Evolutionary conservation across 2,888 invertebrate genomes (phyloP).

Genomic region (Ennomos quercinarius): DNA sequence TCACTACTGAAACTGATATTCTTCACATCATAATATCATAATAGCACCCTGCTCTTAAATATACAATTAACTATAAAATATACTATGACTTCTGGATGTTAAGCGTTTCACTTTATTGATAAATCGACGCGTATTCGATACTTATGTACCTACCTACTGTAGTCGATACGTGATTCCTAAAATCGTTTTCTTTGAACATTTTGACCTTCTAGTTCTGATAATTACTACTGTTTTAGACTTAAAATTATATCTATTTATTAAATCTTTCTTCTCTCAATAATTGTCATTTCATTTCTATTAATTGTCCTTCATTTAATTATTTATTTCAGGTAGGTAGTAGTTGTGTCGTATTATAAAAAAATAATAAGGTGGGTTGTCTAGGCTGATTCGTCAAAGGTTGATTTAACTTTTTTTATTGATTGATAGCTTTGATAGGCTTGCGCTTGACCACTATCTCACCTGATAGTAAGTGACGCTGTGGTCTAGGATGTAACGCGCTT

Average conservation of each 20-base stretch:
- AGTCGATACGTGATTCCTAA: slow-evolving; percentile 70
- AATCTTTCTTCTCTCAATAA: slow-evolving; percentile 80
- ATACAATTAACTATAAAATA: slow-evolving; percentile 25
- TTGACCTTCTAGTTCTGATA: slow-evolving; percentile 73
- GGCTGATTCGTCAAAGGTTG: too few relatives aligned
- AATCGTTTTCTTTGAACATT: slow-evolving; percentile 66
- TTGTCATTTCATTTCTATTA: slow-evolving; percentile 60
- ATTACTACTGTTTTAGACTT: slow-evolving; percentile 79
- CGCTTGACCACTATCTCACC: too few relatives aligned
- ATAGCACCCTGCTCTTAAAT: slow-evolving; percentile 71
- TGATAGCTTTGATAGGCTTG: too few relatives aligned
- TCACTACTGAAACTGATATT: slow-evolving; percentile 32
- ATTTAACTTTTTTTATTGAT: too few relatives aligned
- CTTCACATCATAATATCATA: slow-evolving; percentile 50
- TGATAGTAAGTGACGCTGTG: too few relatives aligned
- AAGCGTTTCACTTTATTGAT: slow-evolving; percentile 52
- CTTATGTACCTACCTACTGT: slow-evolving; percentile 57
- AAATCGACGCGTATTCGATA: slow-evolving; percentile 50
- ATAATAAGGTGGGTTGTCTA: too few relatives aligned
- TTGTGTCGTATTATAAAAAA: too few relatives aligned
- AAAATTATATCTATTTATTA: slow-evolving; percentile 84
- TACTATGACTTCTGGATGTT: slow-evolving; percentile 38
- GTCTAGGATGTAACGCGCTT: too few relatives aligned
- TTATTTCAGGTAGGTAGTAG: too few relatives aligned
- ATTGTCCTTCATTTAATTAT: background rate